phyloP scores from a whole-genome alignment of 2,113 vertebrate genomes.

The Thunnus thynnus region DNA sequence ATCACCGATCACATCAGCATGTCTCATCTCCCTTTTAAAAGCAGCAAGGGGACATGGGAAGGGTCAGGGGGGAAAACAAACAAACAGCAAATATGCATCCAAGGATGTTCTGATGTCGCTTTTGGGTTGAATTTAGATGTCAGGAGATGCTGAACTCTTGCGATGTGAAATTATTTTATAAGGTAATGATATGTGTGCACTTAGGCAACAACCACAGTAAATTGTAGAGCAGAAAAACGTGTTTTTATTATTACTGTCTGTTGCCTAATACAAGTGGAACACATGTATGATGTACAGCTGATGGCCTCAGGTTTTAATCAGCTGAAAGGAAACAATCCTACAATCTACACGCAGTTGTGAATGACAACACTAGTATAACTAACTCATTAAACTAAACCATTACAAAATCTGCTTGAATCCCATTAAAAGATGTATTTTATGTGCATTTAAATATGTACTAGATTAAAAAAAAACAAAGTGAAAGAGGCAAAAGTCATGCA shows the following conservation, averaged over 20 bases:
- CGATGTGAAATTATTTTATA: background rate
- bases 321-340: background rate
- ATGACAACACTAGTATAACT: background rate
- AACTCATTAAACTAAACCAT: background rate
- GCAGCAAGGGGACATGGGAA: constrained; percentile 18
- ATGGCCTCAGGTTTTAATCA: constrained; percentile 20
- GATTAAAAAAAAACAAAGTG: background rate
- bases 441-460: background rate
- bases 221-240: background rate
- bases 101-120: background rate
- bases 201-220: background rate
- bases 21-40: constrained; percentile 29
- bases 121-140: background rate
- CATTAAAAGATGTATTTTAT: background rate
- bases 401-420: background rate
- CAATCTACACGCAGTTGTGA: background rate
- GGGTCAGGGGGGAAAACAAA: constrained; percentile 2
- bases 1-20: constrained; percentile 24
- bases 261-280: constrained; percentile 1
- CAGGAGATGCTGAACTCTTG: background rate
- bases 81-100: constrained; percentile 2
- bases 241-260: background rate
- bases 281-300: background rate
- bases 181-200: background rate
- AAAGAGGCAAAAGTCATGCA: constrained; percentile 6